phyloP scores from a whole-genome alignment of 2,797 vertebrate species.

The Esox lucius region DNA sequence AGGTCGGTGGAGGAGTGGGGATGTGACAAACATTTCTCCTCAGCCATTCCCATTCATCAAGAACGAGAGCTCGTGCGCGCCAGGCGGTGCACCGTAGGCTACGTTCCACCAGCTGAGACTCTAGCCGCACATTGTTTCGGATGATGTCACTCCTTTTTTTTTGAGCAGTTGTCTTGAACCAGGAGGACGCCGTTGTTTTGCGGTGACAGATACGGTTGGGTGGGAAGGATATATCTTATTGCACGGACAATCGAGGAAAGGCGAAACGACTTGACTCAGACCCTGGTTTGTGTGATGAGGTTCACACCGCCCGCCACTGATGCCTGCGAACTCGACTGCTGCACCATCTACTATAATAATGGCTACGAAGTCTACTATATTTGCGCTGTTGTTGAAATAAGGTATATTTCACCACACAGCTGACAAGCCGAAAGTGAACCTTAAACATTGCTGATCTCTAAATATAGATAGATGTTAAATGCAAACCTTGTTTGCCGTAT shows the following conservation, averaged over 20 bases:
- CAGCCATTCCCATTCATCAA: slow-evolving; percentile 1
- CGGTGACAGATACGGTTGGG: neutral
- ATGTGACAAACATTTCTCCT: slow-evolving; percentile 74
- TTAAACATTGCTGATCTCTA: neutral
- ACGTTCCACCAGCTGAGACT: slow-evolving; percentile 46
- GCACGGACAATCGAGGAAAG: neutral
- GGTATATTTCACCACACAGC: neutral
- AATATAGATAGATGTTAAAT: slow-evolving; percentile 32
- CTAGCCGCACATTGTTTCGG: slow-evolving; percentile 41
- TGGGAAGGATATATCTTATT: neutral
- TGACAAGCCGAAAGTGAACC: neutral
- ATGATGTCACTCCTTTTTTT: slow-evolving; percentile 65
- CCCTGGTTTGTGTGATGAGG: slow-evolving; percentile 27
- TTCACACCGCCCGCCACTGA: slow-evolving; percentile 33
- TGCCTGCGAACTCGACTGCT: slow-evolving; percentile 15
- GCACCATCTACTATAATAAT: neutral
- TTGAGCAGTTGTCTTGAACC: neutral
- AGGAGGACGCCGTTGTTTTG: neutral
- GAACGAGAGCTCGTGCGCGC: slow-evolving; percentile 55
- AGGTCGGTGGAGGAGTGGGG: slow-evolving; percentile 44
- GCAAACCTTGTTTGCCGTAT: slow-evolving; percentile 29
- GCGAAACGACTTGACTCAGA: neutral
- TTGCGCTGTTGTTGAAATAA: slow-evolving; percentile 11
- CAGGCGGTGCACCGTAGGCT: neutral
- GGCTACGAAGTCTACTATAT: slow-evolving; percentile 2